Percentiles rank a stretch among this genome's conserved stretches.
phyloP scores from a whole-genome alignment of 2,888 invertebrate genomes.

The Cosmia pyralina region DNA sequence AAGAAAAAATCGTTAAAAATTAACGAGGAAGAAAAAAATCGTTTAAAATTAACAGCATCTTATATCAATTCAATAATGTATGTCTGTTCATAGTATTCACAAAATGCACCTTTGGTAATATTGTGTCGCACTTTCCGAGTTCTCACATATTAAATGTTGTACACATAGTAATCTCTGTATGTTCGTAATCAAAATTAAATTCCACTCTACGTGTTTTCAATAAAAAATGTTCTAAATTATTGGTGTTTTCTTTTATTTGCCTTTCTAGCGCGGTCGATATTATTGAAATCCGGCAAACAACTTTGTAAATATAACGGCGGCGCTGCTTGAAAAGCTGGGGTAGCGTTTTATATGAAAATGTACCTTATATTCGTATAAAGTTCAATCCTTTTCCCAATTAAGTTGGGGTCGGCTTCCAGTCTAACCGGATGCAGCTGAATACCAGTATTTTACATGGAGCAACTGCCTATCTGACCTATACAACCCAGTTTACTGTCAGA shows the following conservation, averaged over 20 bases:
- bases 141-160: slow-evolving; percentile 47
- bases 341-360: neutral
- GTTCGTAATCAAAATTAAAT: slow-evolving; percentile 43
- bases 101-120: slow-evolving; percentile 46
- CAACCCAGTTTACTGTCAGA: too few relatives aligned
- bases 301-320: neutral
- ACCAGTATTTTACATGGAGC: too few relatives aligned
- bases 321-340: neutral
- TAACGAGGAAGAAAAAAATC: neutral
- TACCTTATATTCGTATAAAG: neutral
- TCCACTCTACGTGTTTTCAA: slow-evolving; percentile 62
- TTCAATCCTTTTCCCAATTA: too few relatives aligned
- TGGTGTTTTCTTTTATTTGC: slow-evolving; percentile 46
- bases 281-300: neutral
- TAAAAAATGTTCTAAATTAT: slow-evolving; percentile 62
- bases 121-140: slow-evolving; percentile 51
- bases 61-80: neutral
- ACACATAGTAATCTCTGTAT: slow-evolving; percentile 35
- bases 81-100: slow-evolving; percentile 27
- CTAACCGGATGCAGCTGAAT: too few relatives aligned
- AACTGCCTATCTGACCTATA: too few relatives aligned
- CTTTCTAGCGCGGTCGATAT: neutral
- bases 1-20: neutral
- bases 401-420: too few relatives aligned
- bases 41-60: neutral